Percentiles rank a stretch among this genome's conserved stretches.
phyloP scores from a whole-genome alignment of 2,888 invertebrate species.

The Tenodera sinensis region DNA sequence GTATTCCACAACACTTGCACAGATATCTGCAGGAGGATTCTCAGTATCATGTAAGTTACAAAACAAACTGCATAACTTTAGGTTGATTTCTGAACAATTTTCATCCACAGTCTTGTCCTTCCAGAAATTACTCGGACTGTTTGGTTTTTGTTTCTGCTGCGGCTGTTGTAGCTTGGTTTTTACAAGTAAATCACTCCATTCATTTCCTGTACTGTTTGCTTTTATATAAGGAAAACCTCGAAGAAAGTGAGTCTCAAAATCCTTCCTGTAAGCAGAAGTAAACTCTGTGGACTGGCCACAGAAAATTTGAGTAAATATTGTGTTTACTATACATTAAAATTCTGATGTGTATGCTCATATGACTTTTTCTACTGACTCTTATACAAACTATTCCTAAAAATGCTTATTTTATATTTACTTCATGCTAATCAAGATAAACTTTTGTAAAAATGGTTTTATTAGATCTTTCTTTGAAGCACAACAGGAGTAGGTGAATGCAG shows the following conservation, averaged over 20 bases:
- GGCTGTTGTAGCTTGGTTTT: background rate
- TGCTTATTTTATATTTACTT: too few species aligned
- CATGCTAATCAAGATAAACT: too few species aligned
- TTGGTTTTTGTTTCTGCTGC: background rate
- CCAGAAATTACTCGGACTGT: background rate
- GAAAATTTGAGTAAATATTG: background rate
- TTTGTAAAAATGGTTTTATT: too few species aligned
- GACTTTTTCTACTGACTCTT: too few species aligned
- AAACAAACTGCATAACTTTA: conserved; percentile 52
- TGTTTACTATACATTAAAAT: background rate
- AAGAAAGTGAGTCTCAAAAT: conserved; percentile 56
- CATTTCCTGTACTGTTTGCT: background rate
- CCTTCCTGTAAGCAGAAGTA: conserved; percentile 39
- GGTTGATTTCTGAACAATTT: conserved; percentile 53
- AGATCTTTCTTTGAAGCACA: too few species aligned
- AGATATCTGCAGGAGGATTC: background rate
- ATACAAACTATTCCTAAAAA: too few species aligned
- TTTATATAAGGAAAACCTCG: conserved; percentile 55
- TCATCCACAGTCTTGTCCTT: conserved; percentile 40
- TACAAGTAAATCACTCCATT: background rate
- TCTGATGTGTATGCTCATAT: too few species aligned
- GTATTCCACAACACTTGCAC: background rate
- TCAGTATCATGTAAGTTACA: conserved; percentile 47
- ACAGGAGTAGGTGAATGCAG: too few species aligned
- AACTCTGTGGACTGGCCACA: conserved; percentile 1